Conservation (phyloP, 1,140 invertebrate genomes). For the Drosophila arizonae region DNA sequence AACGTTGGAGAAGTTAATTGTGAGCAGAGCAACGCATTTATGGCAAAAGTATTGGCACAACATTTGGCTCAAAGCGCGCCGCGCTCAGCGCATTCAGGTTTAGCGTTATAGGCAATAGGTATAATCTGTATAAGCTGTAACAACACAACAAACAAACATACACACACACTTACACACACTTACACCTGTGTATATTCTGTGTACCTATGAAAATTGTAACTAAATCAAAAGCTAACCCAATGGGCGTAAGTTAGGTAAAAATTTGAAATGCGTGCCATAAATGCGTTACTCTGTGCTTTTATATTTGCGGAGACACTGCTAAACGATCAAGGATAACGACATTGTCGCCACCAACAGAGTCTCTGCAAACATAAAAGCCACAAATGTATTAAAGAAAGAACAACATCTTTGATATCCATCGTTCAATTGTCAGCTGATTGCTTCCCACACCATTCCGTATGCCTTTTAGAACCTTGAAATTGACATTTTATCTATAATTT, state of each 20-base stretch:
- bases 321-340: slow-evolving; percentile 61
- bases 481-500: slow-evolving; percentile 53
- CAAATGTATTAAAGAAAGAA: slow-evolving; percentile 41
- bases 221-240: slow-evolving; percentile 58
- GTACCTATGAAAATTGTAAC: slow-evolving; percentile 42
- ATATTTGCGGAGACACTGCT: slow-evolving; percentile 63
- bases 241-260: slow-evolving; percentile 37
- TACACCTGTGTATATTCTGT: slow-evolving; percentile 7
- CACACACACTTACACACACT: not conserved
- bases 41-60: slow-evolving; percentile 68
- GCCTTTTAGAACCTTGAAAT: slow-evolving; percentile 82
- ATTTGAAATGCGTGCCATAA: slow-evolving; percentile 36
- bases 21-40: slow-evolving; percentile 73
- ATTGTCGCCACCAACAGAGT: slow-evolving; percentile 21
- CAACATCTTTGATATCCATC: slow-evolving; percentile 68
- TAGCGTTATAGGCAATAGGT: slow-evolving; percentile 34
- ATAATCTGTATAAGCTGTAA: not conserved
- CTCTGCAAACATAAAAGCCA: slow-evolving; percentile 70
- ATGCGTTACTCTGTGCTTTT: slow-evolving; percentile 76
- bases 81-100: slow-evolving; percentile 9
- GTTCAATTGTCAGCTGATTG: slow-evolving; percentile 82
- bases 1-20: slow-evolving; percentile 81
- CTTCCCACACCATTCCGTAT: slow-evolving; percentile 83
- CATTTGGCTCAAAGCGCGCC: slow-evolving; percentile 34
- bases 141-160: not conserved